Evolutionary conservation across 2,113 vertebrate species (phyloP).

Genomic region (Mesitornis unicolor): DNA sequence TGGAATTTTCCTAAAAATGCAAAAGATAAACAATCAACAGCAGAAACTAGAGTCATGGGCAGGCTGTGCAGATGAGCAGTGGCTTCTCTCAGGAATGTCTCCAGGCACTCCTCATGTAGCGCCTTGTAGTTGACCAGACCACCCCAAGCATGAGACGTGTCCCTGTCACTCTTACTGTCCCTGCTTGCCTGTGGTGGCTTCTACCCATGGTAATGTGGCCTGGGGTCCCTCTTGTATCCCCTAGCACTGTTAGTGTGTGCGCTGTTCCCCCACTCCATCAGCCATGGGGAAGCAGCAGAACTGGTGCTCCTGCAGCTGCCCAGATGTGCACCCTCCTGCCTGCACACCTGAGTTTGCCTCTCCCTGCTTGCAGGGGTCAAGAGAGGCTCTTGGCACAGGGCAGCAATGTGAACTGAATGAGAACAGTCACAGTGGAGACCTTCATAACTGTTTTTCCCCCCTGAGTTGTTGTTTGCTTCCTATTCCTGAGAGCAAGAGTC

Average conservation of each 20-base stretch:
- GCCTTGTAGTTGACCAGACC: neutral
- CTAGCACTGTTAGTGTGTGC: neutral
- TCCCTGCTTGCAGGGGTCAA: neutral
- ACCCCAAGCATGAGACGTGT: neutral
- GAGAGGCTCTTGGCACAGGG: too few species aligned
- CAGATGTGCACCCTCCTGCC: neutral
- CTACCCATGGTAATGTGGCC: rapidly evolving
- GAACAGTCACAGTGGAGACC: neutral
- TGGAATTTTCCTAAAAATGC: neutral
- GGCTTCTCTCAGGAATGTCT: neutral
- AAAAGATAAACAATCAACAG: neutral
- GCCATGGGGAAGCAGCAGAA: neutral
- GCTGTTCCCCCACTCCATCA: neutral
- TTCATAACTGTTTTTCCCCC: neutral
- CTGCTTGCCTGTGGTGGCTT: neutral
- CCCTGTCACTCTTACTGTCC: neutral
- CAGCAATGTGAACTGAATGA: rapidly evolving
- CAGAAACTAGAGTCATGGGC: neutral
- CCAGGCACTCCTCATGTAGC: neutral
- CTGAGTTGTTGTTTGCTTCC: neutral
- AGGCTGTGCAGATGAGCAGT: neutral
- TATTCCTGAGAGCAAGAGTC: neutral
- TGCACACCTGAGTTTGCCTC: neutral
- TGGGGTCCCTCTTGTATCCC: neutral
- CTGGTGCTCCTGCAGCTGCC: neutral